Evolutionary conservation across 1,140 invertebrate species (phyloP), one percentile per base, ranked within the genome.

Genomic region (Dufourea novaeangliae): DNA sequence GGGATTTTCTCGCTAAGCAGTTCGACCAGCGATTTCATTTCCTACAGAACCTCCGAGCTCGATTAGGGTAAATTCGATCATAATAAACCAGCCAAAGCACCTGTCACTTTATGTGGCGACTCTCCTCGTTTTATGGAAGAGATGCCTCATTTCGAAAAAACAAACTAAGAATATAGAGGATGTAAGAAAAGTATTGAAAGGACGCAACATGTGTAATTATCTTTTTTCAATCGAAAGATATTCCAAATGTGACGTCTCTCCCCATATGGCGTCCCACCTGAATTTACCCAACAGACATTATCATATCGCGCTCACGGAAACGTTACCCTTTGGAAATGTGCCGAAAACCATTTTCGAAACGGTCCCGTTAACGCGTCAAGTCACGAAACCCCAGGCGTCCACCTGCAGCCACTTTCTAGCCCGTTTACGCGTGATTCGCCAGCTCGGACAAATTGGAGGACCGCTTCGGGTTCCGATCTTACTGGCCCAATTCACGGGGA

Each of bases 351-450:
- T 34, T 41, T 29, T 12, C 37, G 22, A 1, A 11, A 37, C 17
- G n/a, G 34, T 56, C 7, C 27, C 25, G 64, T 44, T 68, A 69
- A 75, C 73, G 73, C 29, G 64, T 17, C 22, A 8, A 76, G 54
- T 76, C 73, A 69, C 75, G 75, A 62, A 71, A 46, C 20, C n/a
- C n/a, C 32, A 25, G 52, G 1, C 75, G n/a, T n/a, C n/a, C n/a
- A 77, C 67, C 75, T 77, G 75, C 75, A 68, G 67, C 27, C 75
- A 54, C 66, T 71, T 71, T 77, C 75, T 54, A 77, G 44, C 29
- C 64, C 39, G 54, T 76, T 76, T 59, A 68, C 73, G 46, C 64
- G 39, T 59, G 34, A 69, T 34, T 34, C 22, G 29, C 11, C 12
- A 8, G 6, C 1, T 22, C 39, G 59, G 27, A 46, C 39, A 37